Evolutionary conservation across 1,140 invertebrate species (phyloP), one percentile per base, ranked within the genome.

Genomic region (Drusus annulatus): DNA sequence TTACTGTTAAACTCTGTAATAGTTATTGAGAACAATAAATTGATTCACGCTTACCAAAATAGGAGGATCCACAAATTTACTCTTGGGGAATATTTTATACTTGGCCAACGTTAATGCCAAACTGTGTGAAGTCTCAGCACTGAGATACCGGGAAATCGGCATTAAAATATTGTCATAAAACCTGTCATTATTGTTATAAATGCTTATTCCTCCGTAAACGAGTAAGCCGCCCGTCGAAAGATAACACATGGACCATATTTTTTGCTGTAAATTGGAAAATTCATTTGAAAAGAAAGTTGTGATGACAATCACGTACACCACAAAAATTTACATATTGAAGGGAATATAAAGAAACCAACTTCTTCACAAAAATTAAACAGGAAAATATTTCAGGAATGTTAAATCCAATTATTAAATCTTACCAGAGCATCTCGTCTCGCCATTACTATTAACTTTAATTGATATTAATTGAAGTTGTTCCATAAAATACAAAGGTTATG

Each of bases 121-220:
- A 81, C 92, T 93, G 86, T 98, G 97, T 13, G 96, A 93, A 75
- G 87, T 90, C 90, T 98, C 97, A 0, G 96, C 94, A 86, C 94
- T 92, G 4, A 95, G 78, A 56, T 86, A 85, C 82, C 93, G 93
- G 21, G 93, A 87, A 5, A 94, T 13, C n/a, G 96, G 96, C 91
- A 95, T 93, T 0, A 94, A 81, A 80, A 94, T 84, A 79, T 93
- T 88, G 56, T 92, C 89, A 86, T 96, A 97, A 87, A 96, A 96
- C 81, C 92, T 93, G 85, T 95, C 94, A 87, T 96, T 93, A 74
- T 92, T 92, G 81, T 92, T 92, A 80, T 92, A 93, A 79, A 95
- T 87, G 84, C 91, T 92, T 69, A 93, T 87, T 13, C 91, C 93
- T 80, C 91, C 84, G 86, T 92, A 96, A 1, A 92, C 85, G 10